These are phyloP conservation scores for Lophochroa leadbeateri DNA, from an alignment of 2,113 vertebrate genomes.

Conservation along the genomic window DNA sequence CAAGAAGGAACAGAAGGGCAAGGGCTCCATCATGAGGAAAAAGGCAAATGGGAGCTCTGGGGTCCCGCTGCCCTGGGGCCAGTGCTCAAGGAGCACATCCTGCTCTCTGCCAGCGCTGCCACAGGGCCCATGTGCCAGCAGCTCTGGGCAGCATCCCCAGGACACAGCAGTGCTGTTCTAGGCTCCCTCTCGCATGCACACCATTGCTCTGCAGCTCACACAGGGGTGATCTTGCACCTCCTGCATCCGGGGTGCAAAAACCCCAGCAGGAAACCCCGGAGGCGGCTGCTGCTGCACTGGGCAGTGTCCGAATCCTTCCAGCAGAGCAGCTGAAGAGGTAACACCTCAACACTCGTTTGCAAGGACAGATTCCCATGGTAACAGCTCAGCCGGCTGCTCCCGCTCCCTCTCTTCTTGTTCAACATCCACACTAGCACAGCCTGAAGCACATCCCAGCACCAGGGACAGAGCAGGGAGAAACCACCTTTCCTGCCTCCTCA, in stretches of 20 bases:
- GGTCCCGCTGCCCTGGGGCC: neutral
- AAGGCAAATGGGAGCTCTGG: neutral
- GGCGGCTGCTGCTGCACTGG: neutral
- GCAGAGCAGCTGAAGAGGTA: neutral
- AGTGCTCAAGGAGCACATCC: accelerated
- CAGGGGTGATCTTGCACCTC: neutral
- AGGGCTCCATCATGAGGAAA: neutral
- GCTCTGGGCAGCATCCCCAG: neutral
- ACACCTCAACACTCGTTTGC: accelerated
- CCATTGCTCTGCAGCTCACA: accelerated
- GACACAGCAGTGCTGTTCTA: neutral
- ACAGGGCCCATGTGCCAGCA: accelerated
- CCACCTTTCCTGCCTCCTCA: neutral
- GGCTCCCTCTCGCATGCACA: accelerated
- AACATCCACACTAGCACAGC: neutral
- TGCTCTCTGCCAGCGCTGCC: accelerated
- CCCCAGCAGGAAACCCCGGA: too few species aligned
- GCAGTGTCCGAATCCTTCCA: neutral
- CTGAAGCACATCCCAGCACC: too few species aligned
- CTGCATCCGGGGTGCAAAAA: neutral
- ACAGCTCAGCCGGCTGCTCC: accelerated
- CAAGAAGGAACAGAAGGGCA: neutral
- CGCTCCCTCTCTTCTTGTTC: too few species aligned
- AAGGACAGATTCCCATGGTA: neutral
- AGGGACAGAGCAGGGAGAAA: neutral